A percentile compares a stretch with the other conserved stretches of the same genome.
These are phyloP conservation scores for Triplophysa rosa DNA, from an alignment of 2,113 vertebrate species.

Conservation along the genomic window DNA sequence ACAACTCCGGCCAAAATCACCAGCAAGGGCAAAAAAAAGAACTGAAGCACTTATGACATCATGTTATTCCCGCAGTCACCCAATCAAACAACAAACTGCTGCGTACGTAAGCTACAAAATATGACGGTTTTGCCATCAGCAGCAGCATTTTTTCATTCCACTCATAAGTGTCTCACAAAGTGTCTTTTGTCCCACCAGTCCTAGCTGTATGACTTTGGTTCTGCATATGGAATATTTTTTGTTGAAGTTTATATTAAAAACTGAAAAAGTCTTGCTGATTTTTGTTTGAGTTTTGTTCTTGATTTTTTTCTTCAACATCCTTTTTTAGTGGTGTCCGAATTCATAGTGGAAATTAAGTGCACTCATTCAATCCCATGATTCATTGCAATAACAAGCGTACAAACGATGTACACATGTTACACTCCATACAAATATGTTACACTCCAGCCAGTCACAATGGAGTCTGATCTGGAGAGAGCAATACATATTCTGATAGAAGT, in stretches of 20 bases:
- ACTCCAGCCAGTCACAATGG: constrained; percentile 65
- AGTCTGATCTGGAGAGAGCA: constrained; percentile 82
- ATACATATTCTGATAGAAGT: constrained; percentile 83
- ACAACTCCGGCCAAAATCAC: constrained; percentile 77
- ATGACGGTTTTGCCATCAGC: neutral
- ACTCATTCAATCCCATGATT: no score
- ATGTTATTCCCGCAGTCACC: neutral
- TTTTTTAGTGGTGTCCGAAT: no score
- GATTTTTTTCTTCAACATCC: neutral
- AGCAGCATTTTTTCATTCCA: constrained; percentile 26
- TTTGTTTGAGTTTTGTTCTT: neutral
- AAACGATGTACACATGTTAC: no score
- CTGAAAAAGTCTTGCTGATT: neutral
- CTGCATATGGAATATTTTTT: constrained; percentile 32
- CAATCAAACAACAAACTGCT: neutral
- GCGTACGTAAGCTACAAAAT: neutral
- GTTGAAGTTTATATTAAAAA: constrained; percentile 52
- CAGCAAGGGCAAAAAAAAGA: constrained; percentile 91
- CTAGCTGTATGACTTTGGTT: constrained; percentile 14
- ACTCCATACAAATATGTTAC: neutral
- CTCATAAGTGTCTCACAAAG: neutral
- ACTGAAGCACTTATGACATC: constrained; percentile 65
- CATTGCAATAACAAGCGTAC: no score
- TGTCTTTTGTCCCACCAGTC: neutral
- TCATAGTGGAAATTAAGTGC: no score